Base-by-base conservation (phyloP, 2,888 invertebrate genomes). In the Rambutsinella grinnellia region DNA sequence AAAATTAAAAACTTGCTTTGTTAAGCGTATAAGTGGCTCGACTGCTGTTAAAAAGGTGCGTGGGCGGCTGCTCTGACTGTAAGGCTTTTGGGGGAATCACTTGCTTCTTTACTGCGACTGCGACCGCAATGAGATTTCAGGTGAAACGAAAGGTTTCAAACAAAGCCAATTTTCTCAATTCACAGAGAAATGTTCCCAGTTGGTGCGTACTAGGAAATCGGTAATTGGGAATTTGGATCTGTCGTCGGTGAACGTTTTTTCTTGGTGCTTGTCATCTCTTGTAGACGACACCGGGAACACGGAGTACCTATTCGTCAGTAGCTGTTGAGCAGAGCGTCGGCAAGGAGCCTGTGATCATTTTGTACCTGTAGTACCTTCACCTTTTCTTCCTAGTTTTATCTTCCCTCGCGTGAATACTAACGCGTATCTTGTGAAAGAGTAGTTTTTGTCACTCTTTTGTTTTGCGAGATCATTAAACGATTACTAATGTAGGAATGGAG, bases 281-380 rank as follows among this genome's bases (percentile, higher is more conserved):
- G 36, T 8, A 13, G 13, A 36, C 36, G 13, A 8, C 36, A 36
- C 13, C 36, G 36, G 13, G 36, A 36, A 36, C 6, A 36, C n/a
- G 13, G 13, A 36, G 36, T 36, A 13, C 36, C 36, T 36, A 5
- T 36, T 13, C 36, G 5, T 8, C 36, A 5, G 36, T n/a, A n/a
- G n/a, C n/a, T n/a, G n/a, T n/a, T n/a, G n/a, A n/a, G n/a, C n/a
- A 36, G 6, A 8, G 13, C 36, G 13, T 36, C 36, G 5, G 36
- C 5, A 36, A 36, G 13, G 6, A 24, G 15, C 60, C 51, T 54
- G 23, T 54, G 54, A 60, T 54, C 23, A 46, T 46, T 3, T 36
- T 54, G 68, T 68, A 68, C 68, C 68, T 68, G 68, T 24, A 49
- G 47, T n/a, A 49, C n/a, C n/a, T n/a, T n/a, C n/a, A n/a, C n/a